These are phyloP conservation scores for Chouioia cunea DNA, from an alignment of 2,888 invertebrate genomes.

Conservation along the genomic window DNA sequence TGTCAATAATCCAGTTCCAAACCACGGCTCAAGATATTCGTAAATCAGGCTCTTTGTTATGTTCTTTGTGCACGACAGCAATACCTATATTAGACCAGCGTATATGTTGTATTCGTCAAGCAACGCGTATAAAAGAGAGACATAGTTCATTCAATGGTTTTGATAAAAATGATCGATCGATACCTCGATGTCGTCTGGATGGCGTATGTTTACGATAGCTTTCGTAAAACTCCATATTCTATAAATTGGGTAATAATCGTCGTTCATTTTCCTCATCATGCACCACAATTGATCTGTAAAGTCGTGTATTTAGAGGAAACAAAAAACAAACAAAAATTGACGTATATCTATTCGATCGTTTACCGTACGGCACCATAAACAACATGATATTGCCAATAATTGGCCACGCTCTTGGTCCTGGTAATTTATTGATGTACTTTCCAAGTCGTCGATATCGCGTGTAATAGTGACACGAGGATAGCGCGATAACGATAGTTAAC, in stretches of 20 bases:
- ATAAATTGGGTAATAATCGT: conserved; percentile 56
- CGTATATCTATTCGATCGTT: not conserved
- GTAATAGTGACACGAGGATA: conserved; percentile 5
- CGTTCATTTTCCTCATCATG: conserved; percentile 40
- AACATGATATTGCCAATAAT: conserved; percentile 47
- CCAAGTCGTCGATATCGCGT: conserved; percentile 52
- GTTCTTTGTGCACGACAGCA: conserved; percentile 60
- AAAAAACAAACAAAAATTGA: not conserved
- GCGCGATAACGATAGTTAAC: not conserved
- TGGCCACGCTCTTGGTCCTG: conserved; percentile 56
- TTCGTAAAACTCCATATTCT: conserved; percentile 51
- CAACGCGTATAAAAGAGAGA: not conserved
- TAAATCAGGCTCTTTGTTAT: conserved; percentile 66
- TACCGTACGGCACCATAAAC: conserved; percentile 48
- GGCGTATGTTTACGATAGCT: conserved; percentile 52
- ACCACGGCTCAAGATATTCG: conserved; percentile 67
- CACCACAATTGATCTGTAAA: conserved; percentile 54
- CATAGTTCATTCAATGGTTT: not conserved
- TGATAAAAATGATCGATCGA: not conserved
- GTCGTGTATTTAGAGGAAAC: not conserved
- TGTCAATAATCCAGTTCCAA: conserved; percentile 66
- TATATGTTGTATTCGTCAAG: not conserved
- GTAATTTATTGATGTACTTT: conserved; percentile 57
- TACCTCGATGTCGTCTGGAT: conserved; percentile 61
- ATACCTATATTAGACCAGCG: conserved; percentile 52